Evolutionary conservation across 2,113 vertebrate genomes (phyloP).

Genomic region (Zosterops pallidus): DNA sequence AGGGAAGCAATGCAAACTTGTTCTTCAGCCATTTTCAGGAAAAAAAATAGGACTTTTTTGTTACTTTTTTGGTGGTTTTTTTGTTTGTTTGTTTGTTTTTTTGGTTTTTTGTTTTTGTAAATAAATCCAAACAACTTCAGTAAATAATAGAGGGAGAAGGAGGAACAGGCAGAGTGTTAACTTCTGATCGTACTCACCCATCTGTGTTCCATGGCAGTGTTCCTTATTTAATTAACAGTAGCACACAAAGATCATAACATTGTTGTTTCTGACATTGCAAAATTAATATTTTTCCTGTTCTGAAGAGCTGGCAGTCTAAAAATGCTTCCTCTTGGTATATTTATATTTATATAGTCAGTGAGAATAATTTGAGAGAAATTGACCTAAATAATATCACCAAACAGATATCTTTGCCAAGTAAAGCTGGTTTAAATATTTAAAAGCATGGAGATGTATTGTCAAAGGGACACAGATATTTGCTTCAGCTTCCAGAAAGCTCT

Average conservation of each 20-base stretch:
- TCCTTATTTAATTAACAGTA: background rate
- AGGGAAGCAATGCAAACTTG: background rate
- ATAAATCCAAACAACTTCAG: background rate
- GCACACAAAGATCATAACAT: background rate
- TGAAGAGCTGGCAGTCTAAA: background rate
- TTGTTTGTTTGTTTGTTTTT: too few relatives aligned
- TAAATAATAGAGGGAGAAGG: background rate
- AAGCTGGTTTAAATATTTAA: background rate
- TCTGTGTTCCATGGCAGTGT: background rate
- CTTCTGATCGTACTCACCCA: background rate
- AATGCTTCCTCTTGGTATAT: background rate
- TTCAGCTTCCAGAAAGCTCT: background rate
- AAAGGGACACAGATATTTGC: background rate
- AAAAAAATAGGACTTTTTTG: background rate
- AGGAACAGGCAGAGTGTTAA: background rate
- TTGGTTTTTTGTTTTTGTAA: background rate
- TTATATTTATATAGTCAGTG: background rate
- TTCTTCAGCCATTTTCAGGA: background rate
- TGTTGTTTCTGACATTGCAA: background rate
- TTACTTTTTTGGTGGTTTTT: background rate
- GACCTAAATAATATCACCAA: background rate
- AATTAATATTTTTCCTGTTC: background rate
- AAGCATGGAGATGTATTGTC: background rate
- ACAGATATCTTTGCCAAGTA: background rate
- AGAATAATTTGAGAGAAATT: background rate